Evolutionary conservation across 2,797 vertebrate genomes (phyloP).

Genomic region (Myotis pilosus): DNA sequence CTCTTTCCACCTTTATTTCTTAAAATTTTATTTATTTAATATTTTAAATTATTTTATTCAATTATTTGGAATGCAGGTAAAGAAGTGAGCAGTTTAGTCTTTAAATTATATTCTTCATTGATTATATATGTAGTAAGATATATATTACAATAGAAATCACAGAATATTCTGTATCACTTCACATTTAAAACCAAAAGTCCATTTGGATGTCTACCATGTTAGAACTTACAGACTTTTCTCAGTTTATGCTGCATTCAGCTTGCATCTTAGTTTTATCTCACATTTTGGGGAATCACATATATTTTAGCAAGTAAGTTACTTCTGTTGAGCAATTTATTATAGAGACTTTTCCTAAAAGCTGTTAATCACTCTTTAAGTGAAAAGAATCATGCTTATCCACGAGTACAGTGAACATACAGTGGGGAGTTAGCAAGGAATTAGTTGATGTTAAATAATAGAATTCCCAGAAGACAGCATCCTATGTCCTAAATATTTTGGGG

Average conservation of each 20-base stretch:
- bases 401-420: not conserved
- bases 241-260: not conserved
- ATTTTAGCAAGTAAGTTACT: conserved; percentile 14
- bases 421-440: not conserved
- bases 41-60: conserved; percentile 12
- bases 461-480: not conserved
- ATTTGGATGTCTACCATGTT: not conserved
- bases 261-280: not conserved
- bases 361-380: not conserved
- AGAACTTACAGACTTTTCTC: not conserved
- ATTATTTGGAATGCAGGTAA: not conserved
- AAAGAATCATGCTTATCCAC: not conserved
- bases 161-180: not conserved
- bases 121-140: not conserved
- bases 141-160: not conserved
- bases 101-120: conserved; percentile 6
- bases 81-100: not conserved
- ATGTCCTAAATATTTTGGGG: not conserved
- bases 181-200: conserved; percentile 7
- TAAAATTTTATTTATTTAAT: not conserved
- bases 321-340: conserved; percentile 20
- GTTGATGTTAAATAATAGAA: not conserved
- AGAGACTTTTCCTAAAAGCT: not conserved
- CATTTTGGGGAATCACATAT: not conserved
- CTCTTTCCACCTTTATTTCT: not conserved